Base-by-base conservation (phyloP, 2,888 invertebrate genomes). In the Elmis aenea region DNA sequence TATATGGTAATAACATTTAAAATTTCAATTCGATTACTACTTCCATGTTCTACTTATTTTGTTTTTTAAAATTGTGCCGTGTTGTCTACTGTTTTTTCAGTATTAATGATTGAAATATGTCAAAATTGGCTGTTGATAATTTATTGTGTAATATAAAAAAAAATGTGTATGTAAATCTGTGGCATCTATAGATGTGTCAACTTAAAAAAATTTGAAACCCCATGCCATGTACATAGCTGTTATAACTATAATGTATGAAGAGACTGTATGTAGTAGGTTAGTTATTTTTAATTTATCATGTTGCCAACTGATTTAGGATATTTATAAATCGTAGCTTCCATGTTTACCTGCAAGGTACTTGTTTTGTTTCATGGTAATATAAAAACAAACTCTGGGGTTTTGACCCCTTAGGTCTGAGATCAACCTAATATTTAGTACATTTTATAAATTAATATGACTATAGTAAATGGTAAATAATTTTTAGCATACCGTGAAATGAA, bases 231-330 rank as follows among this genome's bases (percentile, higher is more conserved):
- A 52, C 30, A 53, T 55, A 53, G 48, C 42, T 51, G 46, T 46
- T 51, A 43, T 42, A 42, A 6, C 48, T 54, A 53, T 50, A 46
- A 51, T n/a, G n/a, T 47, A 44, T 50, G 50, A 53, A 48, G 57
- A 57, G 51, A 52, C 54, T 57, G 54, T 52, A 52, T 52, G 46
- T 55, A 57, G 49, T 47, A 49, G 39, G 15, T 43, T 45, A 38
- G 37, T 43, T 32, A 45, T 36, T 10, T 34, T 23, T 42, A 35
- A 42, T 42, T 42, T 42, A 42, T 35, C 21, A 38, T 26, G 38
- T 42, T 42, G 35, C 38, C 38, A 42, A 42, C 35, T 28, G 27
- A 29, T 9, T 36, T 38, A 38, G 44, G 28, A 36, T 42, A 36
- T 43, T 41, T 40, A 43, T 45, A 33, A 38, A 35, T 38, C 25